Conservation (phyloP, 2,888 invertebrate species). For the Lepidocyrtoides sp. region DNA sequence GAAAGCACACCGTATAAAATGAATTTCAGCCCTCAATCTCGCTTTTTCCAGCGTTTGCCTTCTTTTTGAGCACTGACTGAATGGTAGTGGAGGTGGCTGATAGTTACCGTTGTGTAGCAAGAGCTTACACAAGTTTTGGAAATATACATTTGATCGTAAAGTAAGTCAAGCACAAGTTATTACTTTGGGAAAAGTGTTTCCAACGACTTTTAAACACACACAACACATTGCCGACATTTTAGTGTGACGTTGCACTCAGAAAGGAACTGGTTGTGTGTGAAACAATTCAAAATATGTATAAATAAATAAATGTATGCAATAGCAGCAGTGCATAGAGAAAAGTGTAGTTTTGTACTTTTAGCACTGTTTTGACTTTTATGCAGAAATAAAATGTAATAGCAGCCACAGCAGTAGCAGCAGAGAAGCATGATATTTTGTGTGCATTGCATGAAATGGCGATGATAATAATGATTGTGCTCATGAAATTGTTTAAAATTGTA, state of each 20-base stretch:
- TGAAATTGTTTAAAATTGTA: conserved; percentile 51
- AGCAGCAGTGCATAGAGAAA: not conserved
- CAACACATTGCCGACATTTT: not conserved
- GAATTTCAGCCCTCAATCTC: conserved; percentile 21
- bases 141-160: conserved; percentile 56
- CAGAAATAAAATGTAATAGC: not conserved
- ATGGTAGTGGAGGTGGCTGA: too few species aligned
- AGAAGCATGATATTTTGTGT: not conserved
- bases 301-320: not conserved
- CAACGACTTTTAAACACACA: conserved; percentile 37
- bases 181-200: conserved; percentile 67
- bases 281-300: not conserved
- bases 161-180: conserved; percentile 72
- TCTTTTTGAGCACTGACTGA: not conserved
- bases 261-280: not conserved
- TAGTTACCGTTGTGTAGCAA: conserved; percentile 13
- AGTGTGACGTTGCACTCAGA: not conserved
- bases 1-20: conserved; percentile 25
- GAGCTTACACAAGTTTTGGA: not conserved
- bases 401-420: not conserved
- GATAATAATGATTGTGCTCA: conserved; percentile 27
- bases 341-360: not conserved
- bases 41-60: not conserved
- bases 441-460: not conserved
- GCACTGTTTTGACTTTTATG: conserved; percentile 7